A percentile compares a stretch with the other conserved stretches of the same genome.
phyloP scores from a whole-genome alignment of 2,113 vertebrate species.

The Rynchops niger region DNA sequence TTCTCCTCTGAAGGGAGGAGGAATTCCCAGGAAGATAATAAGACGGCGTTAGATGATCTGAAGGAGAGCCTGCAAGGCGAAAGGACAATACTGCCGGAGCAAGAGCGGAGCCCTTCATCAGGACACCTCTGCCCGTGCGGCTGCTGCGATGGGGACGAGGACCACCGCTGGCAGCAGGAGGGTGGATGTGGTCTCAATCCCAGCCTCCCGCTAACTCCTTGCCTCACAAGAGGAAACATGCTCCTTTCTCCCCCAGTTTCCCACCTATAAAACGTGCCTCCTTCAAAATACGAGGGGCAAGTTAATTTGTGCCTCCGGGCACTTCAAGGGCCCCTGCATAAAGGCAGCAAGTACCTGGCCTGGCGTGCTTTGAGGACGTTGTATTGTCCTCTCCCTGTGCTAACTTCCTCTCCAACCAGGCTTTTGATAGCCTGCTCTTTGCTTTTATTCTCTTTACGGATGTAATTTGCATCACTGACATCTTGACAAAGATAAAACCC shows the following conservation, averaged over 20 bases:
- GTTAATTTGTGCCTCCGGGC: constrained; percentile 55
- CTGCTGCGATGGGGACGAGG: background rate
- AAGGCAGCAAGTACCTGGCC: constrained; percentile 59
- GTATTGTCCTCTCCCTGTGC: constrained; percentile 22
- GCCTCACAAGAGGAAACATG: background rate
- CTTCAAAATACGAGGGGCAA: background rate
- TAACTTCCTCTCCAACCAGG: constrained; percentile 52
- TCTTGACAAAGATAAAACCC: constrained; percentile 57
- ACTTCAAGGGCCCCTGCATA: constrained; percentile 25
- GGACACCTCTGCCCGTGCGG: background rate
- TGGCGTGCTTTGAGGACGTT: background rate
- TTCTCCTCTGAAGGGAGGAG: constrained; percentile 21
- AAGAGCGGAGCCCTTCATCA: background rate
- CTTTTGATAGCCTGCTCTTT: constrained; percentile 27
- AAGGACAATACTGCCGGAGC: background rate
- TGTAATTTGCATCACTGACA: constrained; percentile 59
- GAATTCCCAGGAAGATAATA: constrained; percentile 59
- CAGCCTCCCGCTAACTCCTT: background rate
- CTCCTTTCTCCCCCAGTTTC: background rate
- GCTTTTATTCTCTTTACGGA: constrained; percentile 28
- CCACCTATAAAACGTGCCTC: constrained; percentile 14
- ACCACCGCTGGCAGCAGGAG: background rate
- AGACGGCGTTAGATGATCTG: background rate
- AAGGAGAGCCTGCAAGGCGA: background rate
- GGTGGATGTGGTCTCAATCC: background rate